These are phyloP conservation scores for Brachionus plicatilis DNA, from an alignment of 1,140 invertebrate genomes.

Conservation along the genomic window DNA sequence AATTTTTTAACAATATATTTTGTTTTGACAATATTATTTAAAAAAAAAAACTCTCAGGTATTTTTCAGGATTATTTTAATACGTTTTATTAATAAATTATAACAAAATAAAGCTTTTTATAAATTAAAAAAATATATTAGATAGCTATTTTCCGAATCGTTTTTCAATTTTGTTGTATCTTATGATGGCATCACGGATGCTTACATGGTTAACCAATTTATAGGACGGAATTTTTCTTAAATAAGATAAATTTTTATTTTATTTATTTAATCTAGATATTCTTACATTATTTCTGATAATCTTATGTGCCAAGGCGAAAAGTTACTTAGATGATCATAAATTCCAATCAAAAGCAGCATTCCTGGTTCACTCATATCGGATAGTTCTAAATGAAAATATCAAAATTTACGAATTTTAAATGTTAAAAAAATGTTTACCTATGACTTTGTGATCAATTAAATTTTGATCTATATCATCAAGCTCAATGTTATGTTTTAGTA, in stretches of 20 bases:
- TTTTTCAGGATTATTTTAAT: background rate
- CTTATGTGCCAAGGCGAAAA: slow-evolving; percentile 16
- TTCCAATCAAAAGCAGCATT: background rate
- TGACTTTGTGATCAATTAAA: background rate
- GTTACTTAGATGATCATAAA: background rate
- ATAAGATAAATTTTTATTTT: background rate
- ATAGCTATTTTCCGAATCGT: slow-evolving; percentile 28
- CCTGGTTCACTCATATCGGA: background rate
- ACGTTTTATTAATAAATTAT: background rate
- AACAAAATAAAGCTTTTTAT: background rate
- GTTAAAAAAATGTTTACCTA: background rate
- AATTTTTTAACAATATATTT: too few relatives aligned
- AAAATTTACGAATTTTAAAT: background rate
- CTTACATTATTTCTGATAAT: slow-evolving; percentile 24
- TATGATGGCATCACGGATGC: background rate
- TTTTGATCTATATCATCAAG: background rate
- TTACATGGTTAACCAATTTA: background rate
- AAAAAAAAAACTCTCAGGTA: too few relatives aligned
- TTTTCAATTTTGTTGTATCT: slow-evolving; percentile 38
- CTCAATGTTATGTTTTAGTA: background rate
- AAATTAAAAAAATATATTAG: background rate
- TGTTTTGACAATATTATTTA: too few relatives aligned
- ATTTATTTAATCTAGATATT: background rate
- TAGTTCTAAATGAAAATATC: background rate
- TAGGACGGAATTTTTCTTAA: slow-evolving; percentile 16